Conservation (phyloP, 2,113 vertebrate genomes). For the Etheostoma cragini region DNA sequence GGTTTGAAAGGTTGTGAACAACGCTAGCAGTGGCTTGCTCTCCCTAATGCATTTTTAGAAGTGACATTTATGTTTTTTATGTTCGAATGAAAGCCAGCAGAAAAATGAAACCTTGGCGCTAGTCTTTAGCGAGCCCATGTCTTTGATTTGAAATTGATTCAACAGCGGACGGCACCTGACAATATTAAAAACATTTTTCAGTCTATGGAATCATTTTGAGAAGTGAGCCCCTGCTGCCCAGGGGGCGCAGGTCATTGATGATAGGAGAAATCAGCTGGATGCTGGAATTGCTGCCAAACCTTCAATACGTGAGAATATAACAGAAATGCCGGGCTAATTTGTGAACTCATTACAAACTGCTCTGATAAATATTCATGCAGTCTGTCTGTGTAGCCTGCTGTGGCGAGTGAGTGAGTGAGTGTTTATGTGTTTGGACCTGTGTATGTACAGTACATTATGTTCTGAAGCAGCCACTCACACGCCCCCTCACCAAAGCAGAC, state of each 20-base stretch:
- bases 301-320: constrained; percentile 32
- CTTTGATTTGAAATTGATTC: constrained; percentile 44
- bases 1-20: constrained; percentile 61
- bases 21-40: constrained; percentile 26
- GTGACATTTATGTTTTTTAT: constrained; percentile 57
- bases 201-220: constrained; percentile 25
- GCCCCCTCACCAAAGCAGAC: constrained; percentile 58
- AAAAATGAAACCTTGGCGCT: constrained; percentile 12
- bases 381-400: constrained; percentile 69
- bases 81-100: constrained; percentile 39
- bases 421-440: constrained; percentile 59
- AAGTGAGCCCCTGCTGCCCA: constrained; percentile 23
- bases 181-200: constrained; percentile 50
- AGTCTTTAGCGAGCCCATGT: constrained; percentile 10
- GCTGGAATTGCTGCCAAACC: constrained; percentile 31
- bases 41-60: constrained; percentile 54
- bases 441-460: constrained; percentile 66
- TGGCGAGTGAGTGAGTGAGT: constrained; percentile 19
- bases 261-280: constrained; percentile 53
- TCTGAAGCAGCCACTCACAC: constrained; percentile 71
- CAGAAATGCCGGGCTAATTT: constrained; percentile 35
- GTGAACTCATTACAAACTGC: constrained; percentile 60
- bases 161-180: neutral
- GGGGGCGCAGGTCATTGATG: constrained; percentile 47
- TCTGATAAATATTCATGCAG: constrained; percentile 73